Evolutionary conservation across 2,888 invertebrate genomes (phyloP).

Genomic region (Drosophila mimetica): DNA sequence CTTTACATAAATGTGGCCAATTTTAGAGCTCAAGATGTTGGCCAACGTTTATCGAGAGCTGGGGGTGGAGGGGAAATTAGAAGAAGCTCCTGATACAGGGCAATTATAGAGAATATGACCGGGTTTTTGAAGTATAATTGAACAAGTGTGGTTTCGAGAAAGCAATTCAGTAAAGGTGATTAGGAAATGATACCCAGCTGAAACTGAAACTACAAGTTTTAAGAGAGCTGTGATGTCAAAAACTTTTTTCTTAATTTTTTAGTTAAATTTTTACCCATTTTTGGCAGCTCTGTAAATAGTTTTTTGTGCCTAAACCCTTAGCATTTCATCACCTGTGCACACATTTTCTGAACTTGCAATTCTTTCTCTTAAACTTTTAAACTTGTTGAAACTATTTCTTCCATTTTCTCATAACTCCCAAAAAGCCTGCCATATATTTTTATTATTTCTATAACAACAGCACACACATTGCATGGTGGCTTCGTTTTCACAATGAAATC

Average conservation of each 20-base stretch:
- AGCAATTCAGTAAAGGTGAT: neutral
- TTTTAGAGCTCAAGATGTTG: conserved; percentile 33
- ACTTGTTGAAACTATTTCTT: conserved; percentile 11
- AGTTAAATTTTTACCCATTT: neutral
- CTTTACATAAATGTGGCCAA: conserved; percentile 62
- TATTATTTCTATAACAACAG: conserved; percentile 13
- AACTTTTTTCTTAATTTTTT: neutral
- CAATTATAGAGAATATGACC: conserved; percentile 5
- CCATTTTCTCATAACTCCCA: neutral
- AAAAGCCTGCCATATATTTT: conserved; percentile 10
- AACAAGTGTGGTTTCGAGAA: neutral
- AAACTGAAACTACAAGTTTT: too few relatives aligned
- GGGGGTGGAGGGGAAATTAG: conserved; percentile 5
- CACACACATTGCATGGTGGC: conserved; percentile 8
- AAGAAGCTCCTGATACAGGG: conserved; percentile 5
- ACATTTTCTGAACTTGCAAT: neutral
- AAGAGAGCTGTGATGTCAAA: neutral
- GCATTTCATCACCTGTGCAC: neutral
- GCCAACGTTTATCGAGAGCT: conserved; percentile 9
- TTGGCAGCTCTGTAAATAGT: neutral
- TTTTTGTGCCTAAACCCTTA: neutral
- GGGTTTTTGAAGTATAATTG: neutral
- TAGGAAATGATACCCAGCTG: neutral
- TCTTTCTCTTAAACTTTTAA: conserved; percentile 9
- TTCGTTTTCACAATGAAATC: conserved; percentile 28